Evolutionary conservation across 2,888 invertebrate species (phyloP), one percentile per base, ranked within the genome.

Genomic region (Zygaena filipendulae): DNA sequence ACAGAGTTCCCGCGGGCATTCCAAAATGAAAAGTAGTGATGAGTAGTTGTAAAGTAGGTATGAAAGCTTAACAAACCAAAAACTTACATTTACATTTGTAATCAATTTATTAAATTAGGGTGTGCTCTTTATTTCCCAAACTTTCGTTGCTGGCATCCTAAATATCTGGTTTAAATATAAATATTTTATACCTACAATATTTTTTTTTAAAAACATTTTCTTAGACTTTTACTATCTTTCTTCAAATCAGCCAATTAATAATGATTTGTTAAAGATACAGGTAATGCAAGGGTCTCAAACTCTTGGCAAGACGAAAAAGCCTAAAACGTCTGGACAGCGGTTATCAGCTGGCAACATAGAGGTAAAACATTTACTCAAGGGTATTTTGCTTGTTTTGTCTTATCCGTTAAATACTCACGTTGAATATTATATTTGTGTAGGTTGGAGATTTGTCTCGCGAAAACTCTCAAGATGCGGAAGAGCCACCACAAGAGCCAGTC

Each of bases 281-380:
- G 86, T 88, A 29, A 84, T 84, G 77, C 85, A 90, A 55, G 88
- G 88, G 25, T 90, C 90, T 2, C 92, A 93, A 54, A 93, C 92
- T 23, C 79, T 91, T 34, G 90, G 90, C 31, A 92, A 92, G 61
- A 87, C 90, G 19, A 92, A 92, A 63, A 87, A 87, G 40, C 85
- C 87, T 1, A 92, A 92, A 62, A 90, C 87, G 36, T 85, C 85
- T 20, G 86, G 88, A 14, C 91, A 92, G 56, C 82, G 92, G 33
- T 86, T 91, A 49, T 91, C 91, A 12, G 90, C 91, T 14, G 91
- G 91, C 29, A 89, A 92, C 55, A 90, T 95, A 44, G 94, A 94
- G 69, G 75, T 69, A 50, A 14, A 16, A 16, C 7, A 16, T 4
- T 16, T 16, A 16, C 7, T 16, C 5, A 6, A 16, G 7, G 16